phyloP scores from a whole-genome alignment of 2,797 vertebrate species.

The Nasua narica region DNA sequence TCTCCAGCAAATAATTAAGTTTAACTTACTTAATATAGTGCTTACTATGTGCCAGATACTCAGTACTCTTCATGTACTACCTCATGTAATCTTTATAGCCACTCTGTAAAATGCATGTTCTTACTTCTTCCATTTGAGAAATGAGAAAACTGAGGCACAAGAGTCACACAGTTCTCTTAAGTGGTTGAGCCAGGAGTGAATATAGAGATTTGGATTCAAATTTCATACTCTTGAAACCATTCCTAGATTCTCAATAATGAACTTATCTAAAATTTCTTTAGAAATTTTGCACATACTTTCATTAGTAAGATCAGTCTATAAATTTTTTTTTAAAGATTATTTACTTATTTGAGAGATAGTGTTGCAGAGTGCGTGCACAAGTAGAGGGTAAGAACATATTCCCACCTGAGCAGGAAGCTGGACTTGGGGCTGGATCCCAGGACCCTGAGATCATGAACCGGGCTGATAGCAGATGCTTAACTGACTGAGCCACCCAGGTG shows the following conservation, averaged over 20 bases:
- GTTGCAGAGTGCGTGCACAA: not conserved
- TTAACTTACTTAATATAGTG: not conserved
- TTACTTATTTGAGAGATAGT: not conserved
- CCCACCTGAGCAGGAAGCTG: not conserved
- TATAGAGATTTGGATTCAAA: not conserved
- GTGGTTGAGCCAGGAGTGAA: not conserved
- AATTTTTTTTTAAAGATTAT: not conserved
- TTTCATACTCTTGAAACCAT: not conserved
- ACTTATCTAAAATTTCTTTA: not conserved
- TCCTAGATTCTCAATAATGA: not conserved
- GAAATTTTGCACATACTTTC: not conserved
- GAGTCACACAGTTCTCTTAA: not conserved
- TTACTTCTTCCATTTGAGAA: not conserved
- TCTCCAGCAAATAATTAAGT: not conserved
- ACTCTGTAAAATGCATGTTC: not conserved
- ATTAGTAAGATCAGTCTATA: not conserved
- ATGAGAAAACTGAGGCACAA: not conserved
- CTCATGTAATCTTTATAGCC: not conserved
- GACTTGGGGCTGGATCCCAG: not conserved
- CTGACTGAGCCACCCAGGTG: not conserved
- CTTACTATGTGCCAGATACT: not conserved
- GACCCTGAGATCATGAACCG: not conserved
- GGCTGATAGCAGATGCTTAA: not conserved
- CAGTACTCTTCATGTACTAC: not conserved
- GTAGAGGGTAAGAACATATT: not conserved